Base-by-base conservation (phyloP, 2,888 invertebrate species). In the Fissipunctia ypsillon region DNA sequence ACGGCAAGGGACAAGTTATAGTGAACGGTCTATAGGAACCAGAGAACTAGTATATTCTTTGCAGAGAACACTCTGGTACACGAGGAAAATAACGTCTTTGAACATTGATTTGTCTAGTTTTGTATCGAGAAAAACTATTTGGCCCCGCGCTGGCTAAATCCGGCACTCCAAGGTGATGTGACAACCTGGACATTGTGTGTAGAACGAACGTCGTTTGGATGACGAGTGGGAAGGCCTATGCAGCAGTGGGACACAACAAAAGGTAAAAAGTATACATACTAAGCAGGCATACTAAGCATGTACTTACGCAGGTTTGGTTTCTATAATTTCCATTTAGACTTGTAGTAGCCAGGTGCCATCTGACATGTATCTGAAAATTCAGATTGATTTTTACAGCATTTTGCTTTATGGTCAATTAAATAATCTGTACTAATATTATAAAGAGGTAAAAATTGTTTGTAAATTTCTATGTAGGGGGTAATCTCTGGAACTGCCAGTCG, bases 281-380 rank as follows among this genome's bases (percentile, higher is more conserved):
- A n/a, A n/a, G n/a, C n/a, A 35, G n/a, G 6, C 22, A 38, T 25
- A 19, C 3, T 25, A 61, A 10, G 6, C 25, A 28, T 19, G 1
- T 63, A 70, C 84, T 81, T 60, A 81, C 84, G 7, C 3, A 22
- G 54, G 1, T 22, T 43, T 35, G 6, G 50, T 9, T 19, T 64
- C 25, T 50, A 14, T 48, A 14, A 10, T 16, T 59, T 50, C 1
- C 60, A 35, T 86, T 87, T 77, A 90, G 48, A 76, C 78, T 81
- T 94, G 92, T 28, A 92, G 63, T 2, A 91, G 48, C 95, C 95
- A 95, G 2, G 95, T 95, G 3, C 90, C 95, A 76, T 95, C 95
- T 12, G 94, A 92, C 78, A 95, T 90, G 64, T 92, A 94, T 76
- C 95, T 95, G 77, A 60, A 90, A 91, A 48, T 59, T 28, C 9